These are phyloP conservation scores for Fragum sueziense DNA, from an alignment of 2,888 invertebrate genomes.

Conservation along the genomic window DNA sequence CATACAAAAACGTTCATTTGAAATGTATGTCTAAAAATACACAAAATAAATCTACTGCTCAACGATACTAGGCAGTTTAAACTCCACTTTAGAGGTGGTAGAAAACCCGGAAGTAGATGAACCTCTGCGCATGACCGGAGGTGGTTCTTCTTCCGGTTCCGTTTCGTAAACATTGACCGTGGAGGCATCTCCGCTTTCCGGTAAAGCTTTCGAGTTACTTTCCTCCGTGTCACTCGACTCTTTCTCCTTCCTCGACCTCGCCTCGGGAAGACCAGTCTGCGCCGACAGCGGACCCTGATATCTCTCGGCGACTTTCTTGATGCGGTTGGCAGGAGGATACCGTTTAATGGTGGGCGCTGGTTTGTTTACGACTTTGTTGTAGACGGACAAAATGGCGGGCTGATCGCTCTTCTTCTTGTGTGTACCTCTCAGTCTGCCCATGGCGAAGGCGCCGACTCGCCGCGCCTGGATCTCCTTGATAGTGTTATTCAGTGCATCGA, in stretches of 20 bases:
- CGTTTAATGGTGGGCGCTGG: slow-evolving; percentile 32
- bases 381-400: slow-evolving; percentile 51
- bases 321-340: slow-evolving; percentile 14
- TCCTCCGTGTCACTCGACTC: not conserved
- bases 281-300: slow-evolving; percentile 33
- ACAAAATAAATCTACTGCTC: too few relatives aligned
- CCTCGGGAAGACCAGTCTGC: not conserved
- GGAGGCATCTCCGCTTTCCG: slow-evolving; percentile 8
- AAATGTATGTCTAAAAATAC: too few relatives aligned
- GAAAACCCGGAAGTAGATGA: slow-evolving; percentile 6
- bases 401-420: slow-evolving; percentile 44
- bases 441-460: slow-evolving; percentile 44
- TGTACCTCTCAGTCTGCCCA: slow-evolving; percentile 41
- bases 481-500: slow-evolving; percentile 47
- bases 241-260: not conserved
- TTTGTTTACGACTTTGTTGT: slow-evolving; percentile 54
- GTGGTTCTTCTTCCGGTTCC: slow-evolving; percentile 4
- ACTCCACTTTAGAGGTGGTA: slow-evolving; percentile 20
- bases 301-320: slow-evolving; percentile 52
- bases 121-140: not conserved
- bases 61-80: slow-evolving; percentile 15
- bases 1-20: too few relatives aligned
- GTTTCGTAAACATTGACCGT: not conserved
- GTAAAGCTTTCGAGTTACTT: not conserved
- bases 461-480: slow-evolving; percentile 58